Evolutionary conservation across 2,888 invertebrate species (phyloP).

Genomic region (Ochropacha duplaris): DNA sequence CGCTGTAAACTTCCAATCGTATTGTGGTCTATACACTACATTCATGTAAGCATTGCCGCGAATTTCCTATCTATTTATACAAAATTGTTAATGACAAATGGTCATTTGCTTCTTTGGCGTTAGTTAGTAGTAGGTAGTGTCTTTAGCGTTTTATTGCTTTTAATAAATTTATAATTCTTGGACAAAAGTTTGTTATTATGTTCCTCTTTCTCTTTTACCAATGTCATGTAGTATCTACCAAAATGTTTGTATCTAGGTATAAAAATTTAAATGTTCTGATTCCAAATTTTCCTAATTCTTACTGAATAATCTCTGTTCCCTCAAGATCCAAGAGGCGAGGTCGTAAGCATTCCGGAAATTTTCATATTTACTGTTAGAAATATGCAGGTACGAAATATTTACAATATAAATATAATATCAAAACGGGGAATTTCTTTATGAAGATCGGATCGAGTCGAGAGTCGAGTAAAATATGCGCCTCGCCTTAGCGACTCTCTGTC

Average conservation of each 20-base stretch:
- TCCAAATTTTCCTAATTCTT: slow-evolving; percentile 63
- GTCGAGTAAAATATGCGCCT: slow-evolving; percentile 73
- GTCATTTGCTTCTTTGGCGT: neutral
- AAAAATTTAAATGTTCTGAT: slow-evolving; percentile 34
- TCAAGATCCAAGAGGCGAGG: slow-evolving; percentile 63
- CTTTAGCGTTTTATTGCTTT: neutral
- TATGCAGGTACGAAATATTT: slow-evolving; percentile 83
- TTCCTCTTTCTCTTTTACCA: slow-evolving; percentile 11
- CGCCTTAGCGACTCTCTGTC: slow-evolving; percentile 53
- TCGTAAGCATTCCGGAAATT: slow-evolving; percentile 79
- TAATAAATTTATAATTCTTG: neutral
- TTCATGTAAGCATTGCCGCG: slow-evolving; percentile 33
- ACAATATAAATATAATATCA: slow-evolving; percentile 83
- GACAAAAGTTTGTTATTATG: neutral
- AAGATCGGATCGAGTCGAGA: slow-evolving; percentile 78
- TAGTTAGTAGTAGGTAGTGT: too few relatives aligned
- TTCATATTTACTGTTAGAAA: slow-evolving; percentile 83
- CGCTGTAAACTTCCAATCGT: slow-evolving; percentile 72
- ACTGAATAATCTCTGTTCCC: slow-evolving; percentile 71
- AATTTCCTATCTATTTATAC: slow-evolving; percentile 6
- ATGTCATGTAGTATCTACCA: too few relatives aligned
- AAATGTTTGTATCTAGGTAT: slow-evolving; percentile 30
- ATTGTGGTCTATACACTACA: slow-evolving; percentile 56
- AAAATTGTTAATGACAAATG: neutral
- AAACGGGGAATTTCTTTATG: slow-evolving; percentile 83